Evolutionary conservation across 2,888 invertebrate genomes (phyloP).

Genomic region (Dasysyrphus albostriatus): DNA sequence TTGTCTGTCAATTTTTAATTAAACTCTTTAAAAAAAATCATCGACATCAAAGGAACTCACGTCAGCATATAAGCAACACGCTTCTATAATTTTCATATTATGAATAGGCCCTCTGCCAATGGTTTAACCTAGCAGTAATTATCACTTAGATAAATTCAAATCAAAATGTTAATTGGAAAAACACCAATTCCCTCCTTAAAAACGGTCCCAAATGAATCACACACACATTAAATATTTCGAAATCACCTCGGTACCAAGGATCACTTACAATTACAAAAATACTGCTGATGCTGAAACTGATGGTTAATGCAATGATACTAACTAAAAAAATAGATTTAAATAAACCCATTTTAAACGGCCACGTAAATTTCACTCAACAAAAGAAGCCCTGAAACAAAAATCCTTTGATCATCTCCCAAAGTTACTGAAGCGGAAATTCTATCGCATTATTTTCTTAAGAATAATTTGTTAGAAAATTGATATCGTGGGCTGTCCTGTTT

Average conservation of each 20-base stretch:
- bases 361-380: conserved; percentile 41
- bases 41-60: conserved; percentile 1
- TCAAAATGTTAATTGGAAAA: conserved; percentile 71
- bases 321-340: conserved; percentile 25
- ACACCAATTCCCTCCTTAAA: conserved; percentile 50
- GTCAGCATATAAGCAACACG: conserved; percentile 39
- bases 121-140: conserved; percentile 31
- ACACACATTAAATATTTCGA: conserved; percentile 33
- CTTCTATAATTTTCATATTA: conserved; percentile 41
- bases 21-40: not conserved
- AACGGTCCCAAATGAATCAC: conserved; percentile 24
- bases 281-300: not conserved
- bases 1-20: not conserved
- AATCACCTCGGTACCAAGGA: conserved; percentile 39
- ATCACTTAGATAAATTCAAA: conserved; percentile 32
- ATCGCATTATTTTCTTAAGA: conserved; percentile 71
- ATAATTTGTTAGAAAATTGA: conserved; percentile 74
- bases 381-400: conserved; percentile 41
- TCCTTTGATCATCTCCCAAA: conserved; percentile 69
- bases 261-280: conserved; percentile 55
- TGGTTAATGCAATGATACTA: conserved; percentile 41
- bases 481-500: conserved; percentile 63
- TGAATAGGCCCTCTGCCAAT: conserved; percentile 5
- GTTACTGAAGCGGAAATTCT: conserved; percentile 69
- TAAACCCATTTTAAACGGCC: conserved; percentile 34